These are phyloP conservation scores for Diplosoma virens DNA, from an alignment of 23 tunicate species.

Conservation along the genomic window DNA sequence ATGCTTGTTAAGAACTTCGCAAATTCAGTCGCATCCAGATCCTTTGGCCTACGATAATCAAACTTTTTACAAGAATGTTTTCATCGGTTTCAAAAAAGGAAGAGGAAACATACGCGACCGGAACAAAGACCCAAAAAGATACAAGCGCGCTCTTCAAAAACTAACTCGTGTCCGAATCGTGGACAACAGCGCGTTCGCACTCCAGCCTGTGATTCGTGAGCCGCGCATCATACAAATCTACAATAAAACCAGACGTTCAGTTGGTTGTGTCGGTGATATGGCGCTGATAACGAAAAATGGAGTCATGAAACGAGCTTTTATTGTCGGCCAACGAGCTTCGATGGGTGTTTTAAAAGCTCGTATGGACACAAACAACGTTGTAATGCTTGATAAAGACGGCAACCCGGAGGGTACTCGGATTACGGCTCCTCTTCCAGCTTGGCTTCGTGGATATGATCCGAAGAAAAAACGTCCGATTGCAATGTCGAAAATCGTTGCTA, in stretches of 20 bases:
- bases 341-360: slow-evolving; percentile 74
- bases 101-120: slow-evolving; percentile 60
- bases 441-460: slow-evolving; percentile 68
- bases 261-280: slow-evolving; percentile 84
- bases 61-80: slow-evolving; percentile 73
- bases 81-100: slow-evolving; percentile 56
- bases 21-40: slow-evolving; percentile 22
- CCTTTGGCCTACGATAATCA: slow-evolving; percentile 71
- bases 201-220: slow-evolving; percentile 39
- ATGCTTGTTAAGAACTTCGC: background rate
- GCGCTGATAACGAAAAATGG: slow-evolving; percentile 72
- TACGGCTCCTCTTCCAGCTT: slow-evolving; percentile 85
- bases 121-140: slow-evolving; percentile 33
- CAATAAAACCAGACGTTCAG: slow-evolving; percentile 26
- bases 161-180: slow-evolving; percentile 69
- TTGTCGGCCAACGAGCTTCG: slow-evolving; percentile 65
- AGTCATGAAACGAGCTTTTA: slow-evolving; percentile 62
- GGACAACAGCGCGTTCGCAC: slow-evolving; percentile 61
- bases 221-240: slow-evolving; percentile 73
- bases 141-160: slow-evolving; percentile 45
- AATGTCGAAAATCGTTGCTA: slow-evolving; percentile 87
- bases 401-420: slow-evolving; percentile 96
- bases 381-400: slow-evolving; percentile 79
- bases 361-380: slow-evolving; percentile 89
- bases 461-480: slow-evolving; percentile 48